Conservation (phyloP, 2,113 vertebrate genomes). For the Lates calcarifer region DNA sequence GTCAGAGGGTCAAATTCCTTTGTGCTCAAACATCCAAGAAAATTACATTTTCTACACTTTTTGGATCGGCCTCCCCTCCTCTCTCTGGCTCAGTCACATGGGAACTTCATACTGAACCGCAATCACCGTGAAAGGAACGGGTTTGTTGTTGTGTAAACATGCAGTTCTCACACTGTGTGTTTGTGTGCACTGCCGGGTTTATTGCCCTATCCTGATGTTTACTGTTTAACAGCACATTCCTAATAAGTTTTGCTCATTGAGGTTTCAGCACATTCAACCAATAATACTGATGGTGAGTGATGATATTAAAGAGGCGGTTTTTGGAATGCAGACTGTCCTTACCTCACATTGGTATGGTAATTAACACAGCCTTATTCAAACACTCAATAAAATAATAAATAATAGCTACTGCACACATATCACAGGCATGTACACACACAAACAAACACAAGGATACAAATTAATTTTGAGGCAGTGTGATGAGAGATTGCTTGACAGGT, state of each 20-base stretch:
- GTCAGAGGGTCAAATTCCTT: slow-evolving; percentile 74
- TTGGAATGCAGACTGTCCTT: slow-evolving; percentile 3
- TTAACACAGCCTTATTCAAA: neutral
- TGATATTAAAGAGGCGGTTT: slow-evolving; percentile 37
- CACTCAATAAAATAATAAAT: slow-evolving; percentile 14
- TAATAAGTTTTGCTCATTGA: slow-evolving; percentile 46
- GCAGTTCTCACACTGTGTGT: slow-evolving; percentile 34
- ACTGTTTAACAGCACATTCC: slow-evolving; percentile 65
- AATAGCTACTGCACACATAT: neutral
- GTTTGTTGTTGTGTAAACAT: slow-evolving; percentile 59
- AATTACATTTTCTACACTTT: slow-evolving; percentile 52
- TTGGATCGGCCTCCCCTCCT: neutral
- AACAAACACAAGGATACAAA: slow-evolving; percentile 21
- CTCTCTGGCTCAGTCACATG: slow-evolving; percentile 40
- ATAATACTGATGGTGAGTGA: slow-evolving; percentile 23
- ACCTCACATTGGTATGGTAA: neutral
- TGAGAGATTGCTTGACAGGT: slow-evolving; percentile 41
- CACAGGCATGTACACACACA: neutral
- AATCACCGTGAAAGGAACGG: slow-evolving; percentile 44
- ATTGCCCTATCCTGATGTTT: slow-evolving; percentile 52
- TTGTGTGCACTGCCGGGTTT: slow-evolving; percentile 39
- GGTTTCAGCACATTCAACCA: slow-evolving; percentile 46
- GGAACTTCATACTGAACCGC: slow-evolving; percentile 23
- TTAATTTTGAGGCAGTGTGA: neutral
- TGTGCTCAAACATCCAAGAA: slow-evolving; percentile 42